Evolutionary conservation across 2,888 invertebrate genomes (phyloP).

Genomic region (Boloria selene): DNA sequence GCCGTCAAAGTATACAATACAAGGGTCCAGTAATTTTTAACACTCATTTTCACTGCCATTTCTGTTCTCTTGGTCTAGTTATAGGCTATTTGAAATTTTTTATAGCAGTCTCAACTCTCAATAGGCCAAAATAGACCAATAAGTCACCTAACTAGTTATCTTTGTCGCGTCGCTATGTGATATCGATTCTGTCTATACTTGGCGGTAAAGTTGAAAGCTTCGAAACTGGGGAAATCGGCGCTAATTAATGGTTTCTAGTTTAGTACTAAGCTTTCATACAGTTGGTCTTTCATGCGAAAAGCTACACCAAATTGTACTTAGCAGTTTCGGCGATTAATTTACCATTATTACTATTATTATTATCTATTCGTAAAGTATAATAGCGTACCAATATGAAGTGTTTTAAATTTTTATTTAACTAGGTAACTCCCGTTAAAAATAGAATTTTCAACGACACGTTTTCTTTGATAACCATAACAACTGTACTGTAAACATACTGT

Average conservation of each 20-base stretch:
- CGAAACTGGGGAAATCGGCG: slow-evolving; percentile 24
- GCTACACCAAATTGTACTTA: slow-evolving; percentile 1
- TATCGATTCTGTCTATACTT: slow-evolving; percentile 31
- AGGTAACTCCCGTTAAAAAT: too few species aligned
- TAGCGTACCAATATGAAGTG: too few species aligned
- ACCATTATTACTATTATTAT: not conserved
- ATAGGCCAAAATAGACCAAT: slow-evolving; percentile 15
- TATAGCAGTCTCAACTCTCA: too few species aligned
- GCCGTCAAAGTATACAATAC: not conserved
- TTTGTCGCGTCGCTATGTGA: slow-evolving; percentile 26
- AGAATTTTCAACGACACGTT: slow-evolving; percentile 10
- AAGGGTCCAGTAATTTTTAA: not conserved
- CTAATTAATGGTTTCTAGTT: slow-evolving; percentile 30
- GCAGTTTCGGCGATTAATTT: not conserved
- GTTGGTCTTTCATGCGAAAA: slow-evolving; percentile 6
- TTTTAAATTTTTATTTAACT: too few species aligned
- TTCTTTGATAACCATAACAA: slow-evolving; percentile 26
- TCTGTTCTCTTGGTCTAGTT: not conserved
- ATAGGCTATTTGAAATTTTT: too few species aligned
- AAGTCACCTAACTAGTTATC: slow-evolving; percentile 31
- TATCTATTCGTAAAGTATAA: too few species aligned
- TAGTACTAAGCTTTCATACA: slow-evolving; percentile 22
- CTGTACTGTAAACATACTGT: slow-evolving; percentile 18
- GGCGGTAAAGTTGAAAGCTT: slow-evolving; percentile 24
- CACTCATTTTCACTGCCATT: not conserved